A percentile compares a stretch with the other conserved stretches of the same genome.
Evolutionary conservation across 2,888 invertebrate genomes (phyloP).

Genomic region (Drosophila niveifrons): DNA sequence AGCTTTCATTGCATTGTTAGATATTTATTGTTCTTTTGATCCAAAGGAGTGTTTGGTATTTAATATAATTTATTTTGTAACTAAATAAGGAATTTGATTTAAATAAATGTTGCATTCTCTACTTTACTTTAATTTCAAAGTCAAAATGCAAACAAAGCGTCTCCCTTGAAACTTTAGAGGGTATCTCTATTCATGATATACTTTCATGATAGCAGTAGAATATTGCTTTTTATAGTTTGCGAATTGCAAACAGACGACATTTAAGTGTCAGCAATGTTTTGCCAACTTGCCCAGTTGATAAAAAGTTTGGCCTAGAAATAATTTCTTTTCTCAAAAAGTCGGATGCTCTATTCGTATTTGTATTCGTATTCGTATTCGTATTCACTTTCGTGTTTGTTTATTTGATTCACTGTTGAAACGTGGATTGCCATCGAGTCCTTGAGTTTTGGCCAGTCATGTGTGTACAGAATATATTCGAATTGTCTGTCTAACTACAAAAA

Average conservation of each 20-base stretch:
- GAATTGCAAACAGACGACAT: conserved; percentile 23
- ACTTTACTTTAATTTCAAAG: too few species aligned
- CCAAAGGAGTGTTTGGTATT: too few species aligned
- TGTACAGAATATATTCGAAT: neutral
- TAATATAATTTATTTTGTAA: too few species aligned
- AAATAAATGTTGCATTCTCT: too few species aligned
- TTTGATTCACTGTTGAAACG: conserved; percentile 7
- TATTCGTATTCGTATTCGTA: neutral
- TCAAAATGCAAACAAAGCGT: too few species aligned
- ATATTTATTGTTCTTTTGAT: too few species aligned
- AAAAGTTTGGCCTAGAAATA: conserved; percentile 41
- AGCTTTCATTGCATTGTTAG: too few species aligned
- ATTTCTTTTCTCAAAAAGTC: conserved; percentile 6
- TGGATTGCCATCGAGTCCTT: conserved; percentile 46
- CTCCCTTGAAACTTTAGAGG: neutral
- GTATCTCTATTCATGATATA: neutral
- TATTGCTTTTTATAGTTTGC: conserved; percentile 12
- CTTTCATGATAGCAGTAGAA: neutral
- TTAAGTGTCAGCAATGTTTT: conserved; percentile 51
- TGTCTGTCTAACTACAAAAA: too few species aligned
- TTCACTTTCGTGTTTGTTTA: conserved; percentile 1
- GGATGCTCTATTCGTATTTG: conserved; percentile 6
- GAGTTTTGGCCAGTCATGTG: neutral
- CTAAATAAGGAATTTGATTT: too few species aligned
- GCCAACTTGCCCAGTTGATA: conserved; percentile 44